Percentiles rank a stretch among this genome's conserved stretches.
These are phyloP conservation scores for Metallyticus violacea DNA, from an alignment of 2,888 invertebrate species.

Conservation along the genomic window DNA sequence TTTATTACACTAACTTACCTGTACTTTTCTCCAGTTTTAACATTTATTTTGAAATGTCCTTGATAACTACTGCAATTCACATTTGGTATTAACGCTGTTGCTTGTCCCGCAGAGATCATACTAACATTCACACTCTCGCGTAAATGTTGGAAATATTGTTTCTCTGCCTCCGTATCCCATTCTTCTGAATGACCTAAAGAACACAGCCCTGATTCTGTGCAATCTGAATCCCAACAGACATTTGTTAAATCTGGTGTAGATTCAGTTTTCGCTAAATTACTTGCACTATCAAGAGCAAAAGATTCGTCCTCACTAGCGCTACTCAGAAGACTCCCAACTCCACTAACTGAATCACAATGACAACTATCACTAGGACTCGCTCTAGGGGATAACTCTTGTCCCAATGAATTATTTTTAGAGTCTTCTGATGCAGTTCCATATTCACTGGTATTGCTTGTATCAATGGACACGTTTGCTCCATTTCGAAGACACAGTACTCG, in stretches of 20 bases:
- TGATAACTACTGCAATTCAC: conserved; percentile 15
- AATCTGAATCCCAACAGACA: conserved; percentile 20
- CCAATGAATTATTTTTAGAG: conserved; percentile 28
- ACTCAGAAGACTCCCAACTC: conserved; percentile 15
- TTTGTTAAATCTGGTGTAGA: conserved; percentile 9
- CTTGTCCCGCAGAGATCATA: not conserved
- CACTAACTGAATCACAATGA: conserved; percentile 30
- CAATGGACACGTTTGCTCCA: not conserved
- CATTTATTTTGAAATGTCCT: conserved; percentile 22
- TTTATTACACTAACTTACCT: too few species aligned
- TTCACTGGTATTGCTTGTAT: conserved; percentile 29
- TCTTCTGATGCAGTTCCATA: conserved; percentile 37
- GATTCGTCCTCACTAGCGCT: conserved; percentile 2
- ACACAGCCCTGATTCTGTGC: not conserved
- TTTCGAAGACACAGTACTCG: not conserved
- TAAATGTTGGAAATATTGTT: conserved; percentile 12
- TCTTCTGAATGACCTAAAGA: not conserved
- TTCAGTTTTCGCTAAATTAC: not conserved
- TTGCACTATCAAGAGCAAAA: not conserved
- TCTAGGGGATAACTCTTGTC: conserved; percentile 7
- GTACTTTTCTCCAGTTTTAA: not conserved
- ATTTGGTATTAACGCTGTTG: conserved; percentile 26
- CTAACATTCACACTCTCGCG: conserved; percentile 17
- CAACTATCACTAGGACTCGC: conserved; percentile 23
- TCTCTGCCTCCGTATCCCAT: conserved; percentile 13